Evolutionary conservation across 1,140 invertebrate genomes (phyloP), one percentile per base, ranked within the genome.

Genomic region (Meloidogyne exigua): DNA sequence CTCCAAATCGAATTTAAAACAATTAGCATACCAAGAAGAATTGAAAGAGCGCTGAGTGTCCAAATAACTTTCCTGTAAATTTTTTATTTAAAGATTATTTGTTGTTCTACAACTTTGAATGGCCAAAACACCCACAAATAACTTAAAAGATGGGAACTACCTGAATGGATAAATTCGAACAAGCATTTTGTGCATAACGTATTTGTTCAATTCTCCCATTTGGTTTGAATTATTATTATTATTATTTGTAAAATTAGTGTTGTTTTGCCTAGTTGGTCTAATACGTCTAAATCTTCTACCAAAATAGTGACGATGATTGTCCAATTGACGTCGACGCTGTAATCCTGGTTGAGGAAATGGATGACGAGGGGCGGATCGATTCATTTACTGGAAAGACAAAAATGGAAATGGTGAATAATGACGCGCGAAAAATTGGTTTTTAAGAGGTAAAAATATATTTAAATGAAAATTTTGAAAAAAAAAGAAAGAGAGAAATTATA

Each of bases 111-210:
- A 44, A 49, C 11, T 4, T 15, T 36, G 12, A 69, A 72, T 39
- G 9, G 9, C 36, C 3, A 39, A 39, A 39, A 7, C 9, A 39
- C 3, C 3, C 4, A 4, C 3, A 39, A 39, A 39, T n/a, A n/a
- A n/a, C n/a, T n/a, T n/a, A 39, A 9, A 9, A 9, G 0, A 39
- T 39, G 3, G 36, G 36, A 49, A 23, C n/a, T 76, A 65, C 75
- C 75, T 76, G 75, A 76, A 76, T 44, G 69, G 75, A 71, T 76
- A 49, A 21, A 76, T 76, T 63, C 62, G 23, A 32, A 76, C 26
- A 36, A 76, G 68, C 57, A 76, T 26, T 25, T 76, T 69, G 26
- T 71, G 66, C 23, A 68, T 69, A 63, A 68, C 75, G 7, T 65
- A 73, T 13, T 63, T 49, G 39, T 65, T 21, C 23, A 65, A 26